Base-by-base conservation (phyloP, 2,797 vertebrate species). In the Stomatorhinus walkeri region DNA sequence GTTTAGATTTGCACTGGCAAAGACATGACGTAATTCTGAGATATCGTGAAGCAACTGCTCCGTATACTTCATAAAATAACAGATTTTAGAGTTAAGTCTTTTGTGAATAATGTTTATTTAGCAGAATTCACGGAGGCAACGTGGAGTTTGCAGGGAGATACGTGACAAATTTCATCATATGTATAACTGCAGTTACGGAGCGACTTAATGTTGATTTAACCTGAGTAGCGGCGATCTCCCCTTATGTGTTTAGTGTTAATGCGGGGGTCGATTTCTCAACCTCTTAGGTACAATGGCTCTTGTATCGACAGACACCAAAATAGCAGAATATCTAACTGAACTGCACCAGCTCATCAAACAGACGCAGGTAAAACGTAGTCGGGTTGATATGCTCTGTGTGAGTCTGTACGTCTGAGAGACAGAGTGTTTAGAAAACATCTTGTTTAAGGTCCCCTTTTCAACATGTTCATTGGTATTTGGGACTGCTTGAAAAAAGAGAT, bases 301-400 rank as follows among this genome's bases (percentile, higher is more conserved):
- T 2, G 97, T 98, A 90, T 97, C 97, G 1, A 96, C 97, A 0
- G 97, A 98, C 43, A 97, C 97, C 1, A 96, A 97, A 90, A 98
- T 98, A 1, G 97, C 97, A 0, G 97, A 97, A 91, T 94, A 97
- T 86, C 95, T 98, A 22, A 96, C 95, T 0, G 97, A 98, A 90
- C 95, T 98, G 2, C 97, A 98, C 87, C 97, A 97, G 91, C 96
- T 98, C 89, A 97, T 98, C 93, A 98, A 97, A 89, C 97, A 98
- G 93, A 98, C 97, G 0, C 97, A 98, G 96, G 97, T 96, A 6
- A 91, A 90, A 54, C 56, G 6, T 24, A 54, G 2, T 56, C 40
- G 87, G 51, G 28, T 12, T 46, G 56, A 24, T 32, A 32, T 51
- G 0, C 5, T 89, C 81, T 88, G 14, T 52, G 9, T 46, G 36